Evolutionary conservation across 2,888 invertebrate species (phyloP).

Genomic region (Acrocyrtus sp.): DNA sequence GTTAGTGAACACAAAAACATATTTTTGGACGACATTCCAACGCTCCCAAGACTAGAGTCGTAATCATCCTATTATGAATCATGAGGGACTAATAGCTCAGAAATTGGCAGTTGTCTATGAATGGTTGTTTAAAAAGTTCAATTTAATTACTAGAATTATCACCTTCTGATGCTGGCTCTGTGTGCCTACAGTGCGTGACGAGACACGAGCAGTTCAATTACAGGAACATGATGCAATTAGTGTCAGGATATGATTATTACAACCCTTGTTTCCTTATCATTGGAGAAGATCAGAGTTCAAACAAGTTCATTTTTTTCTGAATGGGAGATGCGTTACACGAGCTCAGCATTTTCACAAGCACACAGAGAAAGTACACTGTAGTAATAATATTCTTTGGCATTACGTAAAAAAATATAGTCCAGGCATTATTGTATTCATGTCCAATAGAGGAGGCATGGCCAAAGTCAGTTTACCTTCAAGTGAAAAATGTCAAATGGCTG

Average conservation of each 20-base stretch:
- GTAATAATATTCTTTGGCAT: too few relatives aligned
- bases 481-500: background rate
- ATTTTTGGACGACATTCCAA: too few relatives aligned
- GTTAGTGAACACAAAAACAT: too few relatives aligned
- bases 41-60: too few relatives aligned
- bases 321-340: background rate
- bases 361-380: too few relatives aligned
- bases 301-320: slow-evolving; percentile 20
- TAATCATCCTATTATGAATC: too few relatives aligned
- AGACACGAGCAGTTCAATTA: slow-evolving; percentile 36
- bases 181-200: slow-evolving; percentile 34
- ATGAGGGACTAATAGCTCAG: too few relatives aligned
- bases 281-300: slow-evolving; percentile 21
- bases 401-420: too few relatives aligned
- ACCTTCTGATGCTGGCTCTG: slow-evolving; percentile 23
- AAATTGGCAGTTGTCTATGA: slow-evolving; percentile 34
- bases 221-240: slow-evolving; percentile 41
- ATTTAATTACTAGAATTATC: slow-evolving; percentile 46
- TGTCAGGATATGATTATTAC: slow-evolving; percentile 25
- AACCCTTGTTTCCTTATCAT: slow-evolving; percentile 10
- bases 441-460: too few relatives aligned
- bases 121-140: slow-evolving; percentile 15
- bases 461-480: too few relatives aligned
- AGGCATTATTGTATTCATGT: too few relatives aligned
- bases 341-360: background rate